phyloP scores from a whole-genome alignment of 1,140 invertebrate genomes.

The Sarcophaga bullata region DNA sequence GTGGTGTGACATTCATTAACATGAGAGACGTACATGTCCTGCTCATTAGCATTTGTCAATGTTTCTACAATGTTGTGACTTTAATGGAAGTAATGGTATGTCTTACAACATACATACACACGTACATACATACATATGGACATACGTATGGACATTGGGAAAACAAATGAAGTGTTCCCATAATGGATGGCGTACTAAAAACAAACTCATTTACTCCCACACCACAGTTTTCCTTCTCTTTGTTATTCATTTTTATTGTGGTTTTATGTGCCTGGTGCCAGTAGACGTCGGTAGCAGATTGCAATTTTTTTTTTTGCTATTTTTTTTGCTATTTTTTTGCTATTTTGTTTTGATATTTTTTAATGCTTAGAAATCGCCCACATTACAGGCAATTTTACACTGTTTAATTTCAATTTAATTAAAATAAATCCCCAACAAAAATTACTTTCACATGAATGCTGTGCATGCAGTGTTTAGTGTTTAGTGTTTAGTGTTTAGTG shows the following conservation, averaged over 20 bases:
- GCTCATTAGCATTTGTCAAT: slow-evolving; percentile 38
- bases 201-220: slow-evolving; percentile 31
- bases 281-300: too few species aligned
- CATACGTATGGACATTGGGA: too few species aligned
- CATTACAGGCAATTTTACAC: slow-evolving; percentile 21
- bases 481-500: background rate
- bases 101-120: too few species aligned
- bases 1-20: slow-evolving; percentile 9
- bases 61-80: slow-evolving; percentile 2
- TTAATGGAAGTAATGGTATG: background rate
- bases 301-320: too few species aligned
- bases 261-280: too few species aligned
- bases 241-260: too few species aligned
- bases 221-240: background rate
- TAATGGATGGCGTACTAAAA: slow-evolving; percentile 2
- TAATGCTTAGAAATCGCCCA: background rate
- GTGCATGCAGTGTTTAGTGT: background rate
- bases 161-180: background rate
- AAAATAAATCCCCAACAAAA: slow-evolving; percentile 12
- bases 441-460: background rate
- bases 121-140: too few species aligned
- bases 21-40: slow-evolving; percentile 33
- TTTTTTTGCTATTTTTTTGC: too few species aligned
- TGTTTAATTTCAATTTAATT: slow-evolving; percentile 22
- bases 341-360: background rate